These are phyloP conservation scores for Bothrops jararaca DNA, from an alignment of 2,113 vertebrate species.

Conservation along the genomic window DNA sequence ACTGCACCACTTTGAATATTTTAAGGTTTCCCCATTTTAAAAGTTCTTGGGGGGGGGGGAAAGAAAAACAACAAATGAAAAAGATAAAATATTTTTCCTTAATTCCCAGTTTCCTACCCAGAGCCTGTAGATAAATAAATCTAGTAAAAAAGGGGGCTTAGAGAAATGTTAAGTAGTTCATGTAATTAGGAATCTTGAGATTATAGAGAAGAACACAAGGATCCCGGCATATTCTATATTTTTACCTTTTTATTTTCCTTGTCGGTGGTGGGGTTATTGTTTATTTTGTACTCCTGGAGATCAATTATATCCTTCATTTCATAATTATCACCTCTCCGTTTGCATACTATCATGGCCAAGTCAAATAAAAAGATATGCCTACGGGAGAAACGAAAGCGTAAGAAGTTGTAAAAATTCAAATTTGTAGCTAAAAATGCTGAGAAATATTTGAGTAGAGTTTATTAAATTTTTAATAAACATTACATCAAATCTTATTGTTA, in stretches of 20 bases:
- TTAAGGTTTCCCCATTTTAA: background rate
- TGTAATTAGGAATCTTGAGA: background rate
- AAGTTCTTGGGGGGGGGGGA: accelerated
- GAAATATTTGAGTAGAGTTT: background rate
- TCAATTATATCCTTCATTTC: conserved; percentile 99
- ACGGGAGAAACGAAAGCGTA: conserved; percentile 32
- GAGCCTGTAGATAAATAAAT: background rate
- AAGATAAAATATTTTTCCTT: background rate
- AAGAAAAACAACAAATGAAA: background rate
- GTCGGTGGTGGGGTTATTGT: conserved; percentile 93
- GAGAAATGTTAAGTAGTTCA: background rate
- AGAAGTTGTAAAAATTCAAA: conserved; percentile 16
- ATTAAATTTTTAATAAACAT: background rate
- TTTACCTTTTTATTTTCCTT: conserved; percentile 95
- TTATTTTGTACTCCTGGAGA: conserved; percentile 93
- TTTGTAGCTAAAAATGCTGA: background rate
- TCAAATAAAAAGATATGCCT: conserved; percentile 98
- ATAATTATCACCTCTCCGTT: conserved; percentile 92
- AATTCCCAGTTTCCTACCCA: background rate
- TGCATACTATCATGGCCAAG: conserved; percentile 90
- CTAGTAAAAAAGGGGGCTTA: background rate
- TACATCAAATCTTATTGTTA: background rate
- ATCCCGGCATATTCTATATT: background rate
- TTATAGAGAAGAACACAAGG: background rate
- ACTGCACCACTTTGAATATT: background rate